A percentile compares a stretch with the other conserved stretches of the same genome.
Conservation (phyloP, 2,113 vertebrate genomes). For the Poeciliopsis turrubarensis region DNA sequence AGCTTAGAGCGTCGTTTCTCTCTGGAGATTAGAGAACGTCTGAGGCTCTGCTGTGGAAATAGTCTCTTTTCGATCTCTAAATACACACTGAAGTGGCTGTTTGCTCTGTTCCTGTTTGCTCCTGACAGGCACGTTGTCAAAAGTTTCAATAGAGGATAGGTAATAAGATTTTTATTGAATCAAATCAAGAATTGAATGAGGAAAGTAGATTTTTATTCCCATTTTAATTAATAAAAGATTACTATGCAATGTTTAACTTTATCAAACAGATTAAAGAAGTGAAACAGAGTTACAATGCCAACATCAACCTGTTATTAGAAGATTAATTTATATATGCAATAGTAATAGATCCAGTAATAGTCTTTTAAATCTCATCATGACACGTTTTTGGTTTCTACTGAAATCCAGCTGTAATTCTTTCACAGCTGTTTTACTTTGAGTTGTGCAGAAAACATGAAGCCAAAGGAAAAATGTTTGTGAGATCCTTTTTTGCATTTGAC, state of each 20-base stretch:
- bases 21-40: constrained; percentile 63
- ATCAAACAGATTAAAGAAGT: too few species aligned
- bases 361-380: constrained; percentile 13
- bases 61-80: constrained; percentile 47
- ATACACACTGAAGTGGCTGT: constrained; percentile 38
- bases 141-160: constrained; percentile 16
- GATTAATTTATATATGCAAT: neutral
- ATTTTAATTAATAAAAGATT: neutral
- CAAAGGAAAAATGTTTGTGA: too few species aligned
- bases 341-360: neutral
- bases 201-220: constrained; percentile 1
- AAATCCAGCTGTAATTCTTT: constrained; percentile 14
- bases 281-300: too few species aligned
- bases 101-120: constrained; percentile 43
- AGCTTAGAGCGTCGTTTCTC: constrained; percentile 58
- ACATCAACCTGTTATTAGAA: neutral
- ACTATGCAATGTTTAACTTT: too few species aligned
- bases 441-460: too few species aligned
- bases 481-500: too few species aligned
- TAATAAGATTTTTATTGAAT: constrained; percentile 48
- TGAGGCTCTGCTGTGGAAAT: constrained; percentile 46
- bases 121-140: constrained; percentile 30
- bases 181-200: constrained; percentile 44
- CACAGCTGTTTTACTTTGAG: neutral
- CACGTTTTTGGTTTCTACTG: constrained; percentile 4